Base-by-base conservation (phyloP, 2,797 vertebrate species). In the Chrysocyon brachyurus region DNA sequence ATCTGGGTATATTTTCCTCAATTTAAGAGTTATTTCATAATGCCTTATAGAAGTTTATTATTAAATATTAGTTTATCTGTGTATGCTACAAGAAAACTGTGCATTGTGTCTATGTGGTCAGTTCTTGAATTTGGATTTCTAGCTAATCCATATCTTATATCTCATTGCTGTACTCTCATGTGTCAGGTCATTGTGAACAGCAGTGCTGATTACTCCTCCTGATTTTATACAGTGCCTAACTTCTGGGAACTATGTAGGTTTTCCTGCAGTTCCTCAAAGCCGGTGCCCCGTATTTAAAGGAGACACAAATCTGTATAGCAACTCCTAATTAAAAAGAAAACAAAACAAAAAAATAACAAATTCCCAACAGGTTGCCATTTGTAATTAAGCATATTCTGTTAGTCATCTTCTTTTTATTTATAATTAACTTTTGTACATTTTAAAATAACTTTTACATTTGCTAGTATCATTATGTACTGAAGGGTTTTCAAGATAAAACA, bases 351-450 rank as follows among this genome's bases (percentile, higher is more conserved):
- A 56, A 28, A 46, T 72, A 78, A 64, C 22, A 86, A 92, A 90
- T 96, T 83, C 33, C 31, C 31, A 81, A 72, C 56, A 77, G 19
- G 16, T 87, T 91, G 46, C 19, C 54, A 11, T 93, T 63, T 92
- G 26, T 57, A 91, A 91, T 89, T 90, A 59, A 96, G 14, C 52
- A 63, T 75, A 79, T 73, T 82, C 72, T 91, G 5, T 90, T 91
- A 59, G 57, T 84, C 54, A 79, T 40, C 26, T 78, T 91, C 66
- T 90, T 96, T 91, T 91, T 91, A 89, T 81, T 96, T 89, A 79
- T 46, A 96, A 56, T 87, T 68, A 93, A 92, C 28, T 96, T 97
- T 92, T 84, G 19, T 66, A 59, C 87, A 87, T 93, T 96, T 93
- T 66, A 63, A 92, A 96, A 93, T 84, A 90, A 72, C 59, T 90